Conservation (phyloP, 2,888 invertebrate species). For the Aquatica leii region DNA sequence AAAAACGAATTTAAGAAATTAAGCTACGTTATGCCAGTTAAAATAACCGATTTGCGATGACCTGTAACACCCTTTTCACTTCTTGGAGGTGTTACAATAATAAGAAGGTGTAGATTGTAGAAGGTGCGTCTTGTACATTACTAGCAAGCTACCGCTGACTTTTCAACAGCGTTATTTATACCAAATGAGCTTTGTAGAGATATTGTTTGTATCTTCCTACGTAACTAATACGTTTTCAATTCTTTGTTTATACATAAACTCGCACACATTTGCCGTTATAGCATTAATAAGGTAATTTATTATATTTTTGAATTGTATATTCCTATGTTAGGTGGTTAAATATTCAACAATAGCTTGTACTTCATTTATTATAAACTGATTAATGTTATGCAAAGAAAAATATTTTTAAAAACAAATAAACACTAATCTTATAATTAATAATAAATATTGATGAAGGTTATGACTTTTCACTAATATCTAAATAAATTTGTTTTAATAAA, state of each 20-base stretch:
- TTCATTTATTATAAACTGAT: not conserved
- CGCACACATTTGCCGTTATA: constrained; percentile 1
- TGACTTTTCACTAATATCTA: too few relatives aligned
- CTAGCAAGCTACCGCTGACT: constrained; percentile 7
- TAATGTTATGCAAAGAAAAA: too few relatives aligned
- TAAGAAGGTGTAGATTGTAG: too few relatives aligned
- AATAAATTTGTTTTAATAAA: too few relatives aligned
- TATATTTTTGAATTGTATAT: not conserved
- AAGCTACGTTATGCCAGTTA: too few relatives aligned
- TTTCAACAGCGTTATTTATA: not conserved
- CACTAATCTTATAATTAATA: too few relatives aligned
- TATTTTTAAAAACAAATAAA: too few relatives aligned
- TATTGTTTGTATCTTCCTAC: constrained; percentile 1
- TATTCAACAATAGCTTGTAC: not conserved
- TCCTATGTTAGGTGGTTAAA: not conserved
- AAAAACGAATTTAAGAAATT: too few relatives aligned
- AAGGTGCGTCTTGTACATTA: constrained; percentile 8
- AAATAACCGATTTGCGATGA: too few relatives aligned
- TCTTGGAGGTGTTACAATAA: constrained; percentile 10
- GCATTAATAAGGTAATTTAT: constrained; percentile 9
- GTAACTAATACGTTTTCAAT: constrained; percentile 6
- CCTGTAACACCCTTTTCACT: too few relatives aligned
- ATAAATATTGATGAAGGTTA: too few relatives aligned
- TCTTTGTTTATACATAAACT: not conserved
- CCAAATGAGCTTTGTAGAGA: not conserved